Evolutionary conservation across 1,140 invertebrate species (phyloP), one percentile per base, ranked within the genome.

Genomic region (Tetramorium alpestre): DNA sequence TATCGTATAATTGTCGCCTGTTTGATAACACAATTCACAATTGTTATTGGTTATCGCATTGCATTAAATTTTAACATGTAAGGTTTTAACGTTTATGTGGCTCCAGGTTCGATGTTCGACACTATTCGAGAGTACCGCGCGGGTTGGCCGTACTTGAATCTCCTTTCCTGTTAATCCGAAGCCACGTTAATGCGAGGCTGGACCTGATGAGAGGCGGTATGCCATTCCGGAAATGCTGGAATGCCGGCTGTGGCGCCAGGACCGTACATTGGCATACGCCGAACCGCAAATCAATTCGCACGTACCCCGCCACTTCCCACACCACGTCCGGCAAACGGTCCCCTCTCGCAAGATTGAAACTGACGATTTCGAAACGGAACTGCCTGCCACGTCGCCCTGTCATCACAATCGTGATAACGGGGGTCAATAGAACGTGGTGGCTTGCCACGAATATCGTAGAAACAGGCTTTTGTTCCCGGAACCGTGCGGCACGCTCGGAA

Each of bases 201-300:
- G 82, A 87, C 70, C 69, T 85, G 85, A 92, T 88, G 88, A 85
- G 87, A 80, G 82, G 76, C 84, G 82, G 89, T 89, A 91, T 89
- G 90, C 91, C 91, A 91, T 92, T 93, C 93, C 93, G 93, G 93
- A 94, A 94, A 94, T 88, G 89, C 87, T 75, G 93, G 93, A 93
- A 92, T 94, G 93, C 87, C 87, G 87, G 25, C 76, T 89, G 89
- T 85, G 90, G 92, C 92, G 90, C 91, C 92, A 92, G 89, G 72
- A 73, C 81, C 85, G 84, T 85, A 65, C 86, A 87, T 92, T 91
- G 89, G 85, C 88, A 89, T 90, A 89, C 86, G 89, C 84, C 87
- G 72, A 90, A 90, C 91, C 92, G 93, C 93, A 93, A 92, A 93
- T 93, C 92, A 93, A 93, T 93, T 93, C 86, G 87, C 92, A 89